A percentile compares a stretch with the other conserved stretches of the same genome.
Evolutionary conservation across 1,140 invertebrate species (phyloP).

Genomic region (Aphidius gifuensis): DNA sequence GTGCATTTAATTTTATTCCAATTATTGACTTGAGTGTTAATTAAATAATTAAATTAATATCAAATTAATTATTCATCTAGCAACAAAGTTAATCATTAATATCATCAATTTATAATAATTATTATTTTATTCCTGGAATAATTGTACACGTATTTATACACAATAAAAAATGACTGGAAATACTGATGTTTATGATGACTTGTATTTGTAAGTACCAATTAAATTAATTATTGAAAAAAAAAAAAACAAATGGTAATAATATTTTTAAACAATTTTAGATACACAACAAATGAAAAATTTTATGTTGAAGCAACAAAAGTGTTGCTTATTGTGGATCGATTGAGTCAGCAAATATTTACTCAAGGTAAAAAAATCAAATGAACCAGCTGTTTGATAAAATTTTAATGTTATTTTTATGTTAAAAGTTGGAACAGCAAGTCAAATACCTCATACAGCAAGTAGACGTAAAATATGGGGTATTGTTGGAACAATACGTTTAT

Average conservation of each 20-base stretch:
- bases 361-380: conserved; percentile 53
- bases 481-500: conserved; percentile 78
- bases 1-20: too few species aligned
- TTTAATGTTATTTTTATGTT: neutral
- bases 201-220: conserved; percentile 60
- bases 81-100: too few species aligned
- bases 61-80: too few species aligned
- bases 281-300: conserved; percentile 72
- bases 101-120: too few species aligned
- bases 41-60: too few species aligned
- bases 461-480: conserved; percentile 83
- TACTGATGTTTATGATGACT: conserved; percentile 59
- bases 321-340: conserved; percentile 70
- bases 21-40: too few species aligned
- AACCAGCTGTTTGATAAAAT: neutral
- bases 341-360: conserved; percentile 65
- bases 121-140: too few species aligned
- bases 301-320: conserved; percentile 66
- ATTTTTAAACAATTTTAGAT: conserved; percentile 52
- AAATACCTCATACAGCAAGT: conserved; percentile 63
- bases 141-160: neutral
- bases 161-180: conserved; percentile 41
- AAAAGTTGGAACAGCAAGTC: conserved; percentile 52
- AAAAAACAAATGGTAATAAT: conserved; percentile 14
- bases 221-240: neutral